Evolutionary conservation across 2,888 invertebrate species (phyloP), one percentile per base, ranked within the genome.

Genomic region (Periphyllus acericola): DNA sequence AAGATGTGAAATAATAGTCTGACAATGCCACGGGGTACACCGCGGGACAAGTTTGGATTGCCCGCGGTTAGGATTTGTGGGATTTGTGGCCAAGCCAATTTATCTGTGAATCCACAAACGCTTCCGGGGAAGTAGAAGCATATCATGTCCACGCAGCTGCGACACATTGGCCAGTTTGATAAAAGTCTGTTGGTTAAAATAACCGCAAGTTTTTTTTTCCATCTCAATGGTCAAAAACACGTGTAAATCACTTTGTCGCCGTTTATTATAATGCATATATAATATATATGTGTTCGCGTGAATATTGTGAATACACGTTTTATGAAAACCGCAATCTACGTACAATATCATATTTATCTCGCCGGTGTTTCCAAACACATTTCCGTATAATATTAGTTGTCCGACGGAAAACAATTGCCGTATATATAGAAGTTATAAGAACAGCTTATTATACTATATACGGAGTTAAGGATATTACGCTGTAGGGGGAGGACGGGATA

Each of bases 351-450:
- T 40, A 21, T 36, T 34, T 3, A 40, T 46, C 29, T 60, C 60
- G 60, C 60, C 6, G 6, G 1, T 60, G 21, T 29, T 81, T 81
- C 14, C 11, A 81, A 81, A 81, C 21, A 40, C 29, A 68, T 68
- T 68, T n/a, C 4, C 29, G 71, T 25, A 8, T n/a, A 46, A 8
- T 21, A 68, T 81, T 40, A 80, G 36, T 68, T 68, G 46, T 68
- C 68, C 19, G 40, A 32, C 32, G 29, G 14, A 3, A 32, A 81
- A 81, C 40, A 40, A 83, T 55, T 82, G 46, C 81, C 46, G 29
- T 82, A 29, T 34, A 40, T 21, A 17, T 11, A 66, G 25, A 82
- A 83, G 52, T 83, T 83, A 83, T 83, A 83, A 60, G 74, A 55
- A 55, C 36, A 74, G 55, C 60, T 74, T 60, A 74, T 83, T 83